Evolutionary conservation across 2,113 vertebrate species (phyloP).

Genomic region (Psophia crepitans): DNA sequence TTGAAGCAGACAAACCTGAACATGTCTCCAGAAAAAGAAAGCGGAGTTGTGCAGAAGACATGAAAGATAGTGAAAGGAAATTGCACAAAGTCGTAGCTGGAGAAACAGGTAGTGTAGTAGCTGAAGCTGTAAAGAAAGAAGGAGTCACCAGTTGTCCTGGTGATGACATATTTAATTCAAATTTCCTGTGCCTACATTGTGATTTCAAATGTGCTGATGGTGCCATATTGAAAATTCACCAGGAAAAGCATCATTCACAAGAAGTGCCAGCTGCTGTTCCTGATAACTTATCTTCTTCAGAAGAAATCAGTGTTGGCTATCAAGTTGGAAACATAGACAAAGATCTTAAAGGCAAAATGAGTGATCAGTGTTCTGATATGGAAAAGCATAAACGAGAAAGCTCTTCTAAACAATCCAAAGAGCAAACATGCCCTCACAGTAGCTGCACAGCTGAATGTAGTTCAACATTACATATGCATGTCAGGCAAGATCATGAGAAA

Average conservation of each 20-base stretch:
- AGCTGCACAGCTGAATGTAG: constrained; percentile 19
- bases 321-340: background rate
- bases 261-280: background rate
- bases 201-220: constrained; percentile 70
- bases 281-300: background rate
- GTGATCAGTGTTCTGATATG: background rate
- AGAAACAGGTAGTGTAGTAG: background rate
- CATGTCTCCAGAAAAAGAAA: constrained; percentile 63
- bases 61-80: background rate
- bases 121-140: background rate
- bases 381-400: constrained; percentile 29
- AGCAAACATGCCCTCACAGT: background rate
- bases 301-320: background rate
- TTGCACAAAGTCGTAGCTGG: background rate
- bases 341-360: background rate
- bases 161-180: background rate
- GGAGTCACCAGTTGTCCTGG: background rate
- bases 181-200: constrained; percentile 57
- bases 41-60: constrained; percentile 12
- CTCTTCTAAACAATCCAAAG: background rate
- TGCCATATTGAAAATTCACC: constrained; percentile 76
- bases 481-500: constrained; percentile 6
- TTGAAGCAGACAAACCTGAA: constrained; percentile 45
- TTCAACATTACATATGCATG: background rate
- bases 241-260: constrained; percentile 62